Evolutionary conservation across 2,888 invertebrate species (phyloP), one percentile per base, ranked within the genome.

Genomic region (Leucozona laternaria): DNA sequence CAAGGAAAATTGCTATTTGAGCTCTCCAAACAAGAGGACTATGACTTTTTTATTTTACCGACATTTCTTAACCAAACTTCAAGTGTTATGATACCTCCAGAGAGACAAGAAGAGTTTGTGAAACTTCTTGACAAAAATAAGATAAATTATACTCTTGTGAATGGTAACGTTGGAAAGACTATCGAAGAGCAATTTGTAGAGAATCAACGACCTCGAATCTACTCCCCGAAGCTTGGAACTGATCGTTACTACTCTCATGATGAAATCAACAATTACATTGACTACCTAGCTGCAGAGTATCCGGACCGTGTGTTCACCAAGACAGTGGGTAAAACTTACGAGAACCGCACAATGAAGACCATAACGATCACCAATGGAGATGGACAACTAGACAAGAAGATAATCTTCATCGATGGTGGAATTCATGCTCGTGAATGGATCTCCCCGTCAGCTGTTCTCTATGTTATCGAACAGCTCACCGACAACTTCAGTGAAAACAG

Each of bases 391-490:
- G 93, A 93, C 89, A 92, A 90, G 93, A 94, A 91, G 0, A 90
- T 94, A 2, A 93, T 94, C 88, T 93, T 94, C 86, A 91, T 94
- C 89, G 93, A 94, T 87, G 94, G 94, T 0, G 93, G 93, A 83
- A 94, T 95, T 86, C 95, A 95, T 91, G 95, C 95, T 0, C 93
- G 95, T 0, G 95, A 95, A 91, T 95, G 95, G 95, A 94, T 95
- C 53, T 94, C 95, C 0, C 94, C 95, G 0, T 94, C 94, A 0
- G 94, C 94, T 0, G 93, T 94, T 0, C 90, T 95, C 0, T 95
- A 94, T 90, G 91, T 94, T n/a, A 93, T 95, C 28, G 93, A 94
- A 79, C 93, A 95, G 78, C 90, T 95, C 70, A 93, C 94, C 10
- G 94, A 94, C 62, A 92, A 94, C 75, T 91, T 91, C 20, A 89